Conservation (phyloP, 2,888 invertebrate genomes). For the Ferdinandea cuprea region DNA sequence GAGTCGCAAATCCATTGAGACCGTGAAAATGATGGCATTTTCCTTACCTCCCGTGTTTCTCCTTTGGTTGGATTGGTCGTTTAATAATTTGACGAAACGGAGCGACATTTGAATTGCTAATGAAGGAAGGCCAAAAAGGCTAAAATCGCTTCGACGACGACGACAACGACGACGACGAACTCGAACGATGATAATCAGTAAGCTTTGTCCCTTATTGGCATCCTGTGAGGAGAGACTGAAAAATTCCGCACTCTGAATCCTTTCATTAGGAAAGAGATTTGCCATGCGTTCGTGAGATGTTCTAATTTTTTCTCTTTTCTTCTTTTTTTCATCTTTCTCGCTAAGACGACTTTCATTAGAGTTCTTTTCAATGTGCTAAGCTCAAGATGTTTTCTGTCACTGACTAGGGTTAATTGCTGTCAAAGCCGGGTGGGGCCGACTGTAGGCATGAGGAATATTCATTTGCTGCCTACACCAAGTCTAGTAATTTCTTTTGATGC, state of each 20-base stretch:
- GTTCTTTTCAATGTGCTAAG: conserved; percentile 32
- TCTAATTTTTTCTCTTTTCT: no score
- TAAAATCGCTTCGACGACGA: conserved; percentile 32
- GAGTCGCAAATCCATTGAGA: conserved; percentile 44
- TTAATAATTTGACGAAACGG: conserved; percentile 59
- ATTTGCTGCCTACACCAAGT: background rate
- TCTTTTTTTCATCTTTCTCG: background rate
- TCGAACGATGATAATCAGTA: conserved; percentile 58
- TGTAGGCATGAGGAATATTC: conserved; percentile 11
- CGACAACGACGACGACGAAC: no score
- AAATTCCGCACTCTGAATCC: conserved; percentile 50
- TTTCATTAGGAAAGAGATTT: conserved; percentile 19
- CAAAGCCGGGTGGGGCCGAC: conserved; percentile 17
- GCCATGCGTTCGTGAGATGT: conserved; percentile 10
- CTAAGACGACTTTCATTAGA: conserved; percentile 50
- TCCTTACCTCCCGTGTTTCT: background rate
- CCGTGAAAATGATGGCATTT: conserved; percentile 2
- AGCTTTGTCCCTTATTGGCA: conserved; percentile 43
- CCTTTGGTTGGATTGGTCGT: conserved; percentile 14
- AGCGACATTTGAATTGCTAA: conserved; percentile 69
- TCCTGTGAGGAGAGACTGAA: conserved; percentile 13
- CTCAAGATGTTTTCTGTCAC: conserved; percentile 24
- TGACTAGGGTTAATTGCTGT: conserved; percentile 50
- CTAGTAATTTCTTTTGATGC: conserved; percentile 57
- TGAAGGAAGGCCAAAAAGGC: conserved; percentile 53